Evolutionary conservation across 1,140 invertebrate species (phyloP).

Genomic region (Lerema accius): DNA sequence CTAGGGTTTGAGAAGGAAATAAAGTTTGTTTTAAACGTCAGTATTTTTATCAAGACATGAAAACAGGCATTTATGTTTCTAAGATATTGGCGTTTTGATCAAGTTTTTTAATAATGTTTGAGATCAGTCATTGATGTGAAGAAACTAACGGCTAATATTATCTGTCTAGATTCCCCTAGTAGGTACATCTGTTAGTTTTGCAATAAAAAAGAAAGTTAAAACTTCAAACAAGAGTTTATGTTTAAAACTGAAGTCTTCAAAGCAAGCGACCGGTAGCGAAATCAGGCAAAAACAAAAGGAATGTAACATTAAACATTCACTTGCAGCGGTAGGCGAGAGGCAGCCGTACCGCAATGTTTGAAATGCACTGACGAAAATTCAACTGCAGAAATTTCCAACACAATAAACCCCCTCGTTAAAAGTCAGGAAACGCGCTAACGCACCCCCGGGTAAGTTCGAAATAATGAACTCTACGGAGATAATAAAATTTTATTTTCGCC

Average conservation of each 20-base stretch:
- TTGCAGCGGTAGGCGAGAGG: slow-evolving; percentile 12
- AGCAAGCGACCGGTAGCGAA: background rate
- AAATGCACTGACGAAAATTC: slow-evolving; percentile 48
- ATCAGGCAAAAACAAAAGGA: slow-evolving; percentile 6
- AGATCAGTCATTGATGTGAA: too few species aligned
- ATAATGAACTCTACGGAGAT: slow-evolving; percentile 74
- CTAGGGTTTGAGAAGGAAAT: too few species aligned
- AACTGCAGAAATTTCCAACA: slow-evolving; percentile 49
- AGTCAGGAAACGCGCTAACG: slow-evolving; percentile 47
- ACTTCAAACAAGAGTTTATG: background rate
- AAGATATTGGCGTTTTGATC: too few species aligned
- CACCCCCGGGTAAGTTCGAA: slow-evolving; percentile 60
- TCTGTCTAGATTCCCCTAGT: too few species aligned
- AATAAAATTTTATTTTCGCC: slow-evolving; percentile 80
- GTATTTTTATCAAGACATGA: too few species aligned
- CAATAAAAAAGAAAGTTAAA: too few species aligned
- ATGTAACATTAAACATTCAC: slow-evolving; percentile 21
- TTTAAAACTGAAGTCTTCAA: background rate
- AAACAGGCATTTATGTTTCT: too few species aligned
- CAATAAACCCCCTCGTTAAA: slow-evolving; percentile 60
- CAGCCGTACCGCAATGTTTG: slow-evolving; percentile 25
- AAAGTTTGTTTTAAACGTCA: too few species aligned
- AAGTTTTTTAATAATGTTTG: too few species aligned
- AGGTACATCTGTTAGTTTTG: too few species aligned
- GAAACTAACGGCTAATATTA: too few species aligned